Percentiles rank a stretch among this genome's conserved stretches.
These are phyloP conservation scores for Bos javanicus DNA, from an alignment of 2,113 vertebrate genomes.

Conservation along the genomic window DNA sequence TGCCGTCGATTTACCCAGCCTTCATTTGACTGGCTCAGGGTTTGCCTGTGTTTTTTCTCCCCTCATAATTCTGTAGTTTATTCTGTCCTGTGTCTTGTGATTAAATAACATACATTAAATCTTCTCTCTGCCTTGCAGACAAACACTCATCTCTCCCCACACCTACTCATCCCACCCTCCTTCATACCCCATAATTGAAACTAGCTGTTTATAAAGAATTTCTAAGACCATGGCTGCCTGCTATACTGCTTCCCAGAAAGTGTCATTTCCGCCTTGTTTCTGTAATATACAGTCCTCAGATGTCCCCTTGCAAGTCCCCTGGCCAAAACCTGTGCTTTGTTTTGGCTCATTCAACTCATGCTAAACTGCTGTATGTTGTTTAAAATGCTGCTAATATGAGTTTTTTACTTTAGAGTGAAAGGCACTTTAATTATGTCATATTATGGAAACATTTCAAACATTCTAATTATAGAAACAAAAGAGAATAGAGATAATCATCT, in stretches of 20 bases:
- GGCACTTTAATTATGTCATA: neutral
- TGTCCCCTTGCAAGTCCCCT: neutral
- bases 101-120: neutral
- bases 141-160: neutral
- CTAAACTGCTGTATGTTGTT: slow-evolving; percentile 4
- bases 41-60: neutral
- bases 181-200: neutral
- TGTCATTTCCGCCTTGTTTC: slow-evolving; percentile 32
- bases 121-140: neutral
- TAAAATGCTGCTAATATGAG: neutral
- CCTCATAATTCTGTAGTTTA: neutral
- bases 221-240: neutral
- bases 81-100: neutral
- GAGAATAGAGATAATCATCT: neutral
- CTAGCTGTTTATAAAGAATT: neutral
- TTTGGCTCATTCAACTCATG: neutral
- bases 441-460: slow-evolving; percentile 21
- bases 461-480: slow-evolving; percentile 1
- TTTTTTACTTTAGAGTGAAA: neutral
- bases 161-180: neutral
- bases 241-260: slow-evolving; percentile 19
- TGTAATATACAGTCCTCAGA: neutral
- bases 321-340: neutral
- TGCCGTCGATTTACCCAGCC: neutral
- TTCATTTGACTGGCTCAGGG: neutral